phyloP scores from a whole-genome alignment of 1,140 invertebrate genomes.

The Orussus abietinus region DNA sequence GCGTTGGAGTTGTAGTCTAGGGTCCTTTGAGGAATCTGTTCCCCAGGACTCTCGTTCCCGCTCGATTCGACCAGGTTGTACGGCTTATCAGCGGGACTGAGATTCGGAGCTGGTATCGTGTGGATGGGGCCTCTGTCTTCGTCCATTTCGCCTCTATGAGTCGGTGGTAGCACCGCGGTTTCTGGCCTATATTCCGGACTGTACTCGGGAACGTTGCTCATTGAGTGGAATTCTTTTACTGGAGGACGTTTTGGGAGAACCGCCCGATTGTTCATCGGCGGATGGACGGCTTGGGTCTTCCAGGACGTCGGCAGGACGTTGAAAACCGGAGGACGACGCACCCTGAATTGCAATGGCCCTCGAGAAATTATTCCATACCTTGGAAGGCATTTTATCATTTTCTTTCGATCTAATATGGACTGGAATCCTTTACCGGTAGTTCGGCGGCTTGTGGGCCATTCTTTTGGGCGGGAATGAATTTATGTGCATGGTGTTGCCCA shows the following conservation, averaged over 20 bases:
- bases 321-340: conserved; percentile 32
- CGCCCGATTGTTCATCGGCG: conserved; percentile 24
- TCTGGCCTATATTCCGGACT: conserved; percentile 37
- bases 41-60: too few relatives aligned
- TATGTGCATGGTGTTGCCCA: conserved; percentile 38
- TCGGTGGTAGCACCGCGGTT: conserved; percentile 23
- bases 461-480: conserved; percentile 33
- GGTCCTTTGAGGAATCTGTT: too few relatives aligned
- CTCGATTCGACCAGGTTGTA: conserved; percentile 21
- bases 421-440: conserved; percentile 31
- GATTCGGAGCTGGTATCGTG: conserved; percentile 76
- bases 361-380: conserved; percentile 1
- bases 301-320: conserved; percentile 30
- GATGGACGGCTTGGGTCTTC: conserved; percentile 34
- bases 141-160: conserved; percentile 35
- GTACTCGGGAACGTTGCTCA: conserved; percentile 36
- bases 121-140: conserved; percentile 71
- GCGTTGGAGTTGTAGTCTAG: too few relatives aligned
- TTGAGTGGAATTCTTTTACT: conserved; percentile 35
- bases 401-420: not conserved
- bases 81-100: conserved; percentile 51
- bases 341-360: conserved; percentile 14
- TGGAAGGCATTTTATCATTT: too few relatives aligned
- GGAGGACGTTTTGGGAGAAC: conserved; percentile 27
- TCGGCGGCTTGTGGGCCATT: conserved; percentile 31